Base-by-base conservation (phyloP, 2,888 invertebrate genomes). In the Drosophila tanythrix region DNA sequence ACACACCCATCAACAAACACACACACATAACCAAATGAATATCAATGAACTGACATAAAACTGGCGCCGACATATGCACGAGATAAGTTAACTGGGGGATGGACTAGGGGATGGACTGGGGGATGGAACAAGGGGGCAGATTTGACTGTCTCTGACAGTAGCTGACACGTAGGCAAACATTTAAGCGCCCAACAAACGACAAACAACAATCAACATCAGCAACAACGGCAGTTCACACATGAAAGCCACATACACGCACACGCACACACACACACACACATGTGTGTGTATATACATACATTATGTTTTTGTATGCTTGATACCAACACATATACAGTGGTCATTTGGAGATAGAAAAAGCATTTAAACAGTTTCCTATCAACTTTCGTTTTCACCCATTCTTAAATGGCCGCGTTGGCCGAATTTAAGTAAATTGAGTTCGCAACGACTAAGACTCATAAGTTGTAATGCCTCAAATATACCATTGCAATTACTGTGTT, bases 111-210 rank as follows among this genome's bases (percentile, higher is more conserved):
- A n/a, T 38, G 25, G 11, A 2, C 15, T 18, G 18, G 46, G 36
- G n/a, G n/a, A n/a, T 36, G 36, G 11, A 11, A 43, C 43, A 21
- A 21, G 48, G 29, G 31, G 13, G 56, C 43, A 60, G 62, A 65
- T 65, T 62, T 72, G 48, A 69, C 88, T 88, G 83, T 58, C 68
- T 46, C 50, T 88, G 83, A 85, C 83, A 87, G 84, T 66, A 56
- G 68, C 75, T 87, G 87, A 90, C 87, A 90, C 87, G 87, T 90
- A 76, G 77, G 74, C 90, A 90, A 87, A 90, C 88, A 89, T 81
- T 83, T 69, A 74, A 79, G 70, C 77, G 69, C 70, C 70, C 80
- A 64, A 36, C 67, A 70, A 57, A 64, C 69, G 56, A 59, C 74
- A 76, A 70, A 65, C 76, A 61, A 69, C 78, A 74, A 63, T 73